A percentile compares a stretch with the other conserved stretches of the same genome.
Evolutionary conservation across 2,797 vertebrate species (phyloP).

Genomic region (Oreortyx pictus): DNA sequence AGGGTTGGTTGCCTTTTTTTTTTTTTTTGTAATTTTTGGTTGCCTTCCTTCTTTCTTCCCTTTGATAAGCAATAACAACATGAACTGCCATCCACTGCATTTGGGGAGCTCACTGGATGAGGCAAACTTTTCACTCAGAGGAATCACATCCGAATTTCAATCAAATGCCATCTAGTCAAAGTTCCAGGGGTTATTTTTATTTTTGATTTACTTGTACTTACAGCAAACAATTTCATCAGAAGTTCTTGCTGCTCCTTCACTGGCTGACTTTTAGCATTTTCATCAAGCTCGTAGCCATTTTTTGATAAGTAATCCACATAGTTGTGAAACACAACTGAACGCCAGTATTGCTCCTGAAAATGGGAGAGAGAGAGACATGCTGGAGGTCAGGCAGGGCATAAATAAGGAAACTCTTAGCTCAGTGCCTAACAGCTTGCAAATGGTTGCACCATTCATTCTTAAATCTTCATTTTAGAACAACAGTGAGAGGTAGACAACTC

Average conservation of each 20-base stretch:
- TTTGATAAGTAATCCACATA: slow-evolving; percentile 88
- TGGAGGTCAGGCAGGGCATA: background rate
- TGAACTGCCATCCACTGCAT: background rate
- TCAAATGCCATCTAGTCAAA: background rate
- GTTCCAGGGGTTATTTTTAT: background rate
- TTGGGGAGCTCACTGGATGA: background rate
- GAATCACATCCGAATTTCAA: background rate
- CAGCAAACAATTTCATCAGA: slow-evolving; percentile 97
- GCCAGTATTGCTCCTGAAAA: slow-evolving; percentile 93
- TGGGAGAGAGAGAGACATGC: background rate
- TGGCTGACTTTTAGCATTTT: slow-evolving; percentile 80
- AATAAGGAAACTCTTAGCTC: background rate
- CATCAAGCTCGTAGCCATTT: slow-evolving; percentile 90
- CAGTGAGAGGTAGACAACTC: background rate
- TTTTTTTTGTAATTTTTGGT: background rate
- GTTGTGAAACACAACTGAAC: slow-evolving; percentile 89
- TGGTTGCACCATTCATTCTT: background rate
- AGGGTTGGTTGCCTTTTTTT: background rate
- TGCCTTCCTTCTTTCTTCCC: background rate
- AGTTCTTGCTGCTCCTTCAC: slow-evolving; percentile 94
- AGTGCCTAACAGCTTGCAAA: background rate
- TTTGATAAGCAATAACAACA: background rate
- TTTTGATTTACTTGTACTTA: slow-evolving; percentile 78
- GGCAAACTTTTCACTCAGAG: background rate
- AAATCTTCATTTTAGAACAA: background rate